Conservation (phyloP, 2,113 vertebrate species). For the Ochotona curzoniae region DNA sequence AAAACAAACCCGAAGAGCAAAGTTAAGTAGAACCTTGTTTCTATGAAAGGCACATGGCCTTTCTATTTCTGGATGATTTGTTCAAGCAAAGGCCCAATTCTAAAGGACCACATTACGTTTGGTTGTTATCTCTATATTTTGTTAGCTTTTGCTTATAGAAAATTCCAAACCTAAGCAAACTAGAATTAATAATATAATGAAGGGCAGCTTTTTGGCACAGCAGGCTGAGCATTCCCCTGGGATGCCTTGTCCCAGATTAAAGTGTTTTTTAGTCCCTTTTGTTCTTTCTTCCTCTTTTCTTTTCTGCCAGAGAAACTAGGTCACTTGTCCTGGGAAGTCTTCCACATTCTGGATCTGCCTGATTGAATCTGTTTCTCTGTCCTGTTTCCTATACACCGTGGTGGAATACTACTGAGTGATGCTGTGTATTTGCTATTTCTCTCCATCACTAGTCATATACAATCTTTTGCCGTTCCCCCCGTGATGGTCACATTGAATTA, state of each 20-base stretch:
- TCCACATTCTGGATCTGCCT: not conserved
- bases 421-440: not conserved
- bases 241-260: too few species aligned
- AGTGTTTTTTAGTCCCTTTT: not conserved
- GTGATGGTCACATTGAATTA: not conserved
- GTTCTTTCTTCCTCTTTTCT: not conserved
- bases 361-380: not conserved
- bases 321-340: not conserved
- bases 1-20: not conserved
- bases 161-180: not conserved
- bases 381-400: not conserved
- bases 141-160: not conserved
- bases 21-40: not conserved
- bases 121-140: not conserved
- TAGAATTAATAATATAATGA: not conserved
- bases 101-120: not conserved
- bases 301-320: not conserved
- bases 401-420: not conserved
- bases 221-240: too few species aligned
- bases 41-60: not conserved
- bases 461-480: not conserved
- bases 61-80: constrained; percentile 25
- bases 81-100: not conserved
- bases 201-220: not conserved
- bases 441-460: not conserved